Base-by-base conservation (phyloP, 1,140 invertebrate genomes). In the Carcinoscorpius rotundicauda region DNA sequence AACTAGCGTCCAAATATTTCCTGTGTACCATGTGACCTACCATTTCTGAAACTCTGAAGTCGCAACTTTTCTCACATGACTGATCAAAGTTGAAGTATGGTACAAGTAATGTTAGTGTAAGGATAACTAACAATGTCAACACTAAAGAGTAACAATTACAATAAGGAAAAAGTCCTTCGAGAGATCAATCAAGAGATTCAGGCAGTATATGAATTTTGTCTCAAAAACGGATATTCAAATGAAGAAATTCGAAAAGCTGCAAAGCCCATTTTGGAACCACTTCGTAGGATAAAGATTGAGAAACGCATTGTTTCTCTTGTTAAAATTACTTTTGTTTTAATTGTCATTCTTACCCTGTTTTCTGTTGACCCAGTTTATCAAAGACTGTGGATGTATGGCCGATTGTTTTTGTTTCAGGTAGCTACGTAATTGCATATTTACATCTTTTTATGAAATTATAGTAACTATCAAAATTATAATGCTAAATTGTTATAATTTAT, bases 321-420 rank as follows among this genome's bases (percentile, higher is more conserved):
- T 5, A 66, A 66, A 56, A 66, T 66, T 51, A n/a, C 51, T 60
- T 56, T 63, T 60, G 63, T 59, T 48, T 66, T 61, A 52, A 57
- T 66, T 51, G 65, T 62, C 48, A 29, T 66, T 6, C 60, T 58
- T 6, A 61, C 55, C 49, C 60, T 60, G 5, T 51, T 66, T 1
- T 52, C 61, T 29, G 63, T 58, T 60, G 65, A 66, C 49, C 29
- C 51, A 5, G 60, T 66, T 49, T 56, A 59, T 3, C 53, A 58
- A 63, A 60, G 61, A 9, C n/a, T 66, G 11, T 52, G 60, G 10
- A 60, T 60, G 10, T 56, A 63, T 51, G 51, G 61, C 4, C 51
- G 65, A 11, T 52, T 56, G 51, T 52, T 66, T 11, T 61, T 66
- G 65, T 63, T 66, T 60, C 63, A 66, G 58, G 65, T 66, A 63